phyloP scores from a whole-genome alignment of 1,140 invertebrate genomes.

The Pseudomyrmex sp. region DNA sequence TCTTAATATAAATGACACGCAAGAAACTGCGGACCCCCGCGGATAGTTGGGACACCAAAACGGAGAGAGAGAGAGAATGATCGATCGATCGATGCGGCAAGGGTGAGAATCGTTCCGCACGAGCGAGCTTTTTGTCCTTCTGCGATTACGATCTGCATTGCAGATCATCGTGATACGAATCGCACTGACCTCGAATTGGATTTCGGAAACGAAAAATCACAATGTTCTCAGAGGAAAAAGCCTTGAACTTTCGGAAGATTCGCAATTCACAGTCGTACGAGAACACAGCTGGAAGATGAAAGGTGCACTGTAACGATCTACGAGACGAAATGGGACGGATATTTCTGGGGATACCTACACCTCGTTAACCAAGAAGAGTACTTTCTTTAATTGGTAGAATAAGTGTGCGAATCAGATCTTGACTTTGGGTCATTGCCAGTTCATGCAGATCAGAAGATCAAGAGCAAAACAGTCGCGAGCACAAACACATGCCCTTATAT shows the following conservation, averaged over 20 bases:
- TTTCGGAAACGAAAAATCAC: conserved; percentile 55
- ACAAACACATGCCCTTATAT: conserved; percentile 21
- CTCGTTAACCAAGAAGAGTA: conserved; percentile 18
- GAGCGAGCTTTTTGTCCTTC: conserved; percentile 35
- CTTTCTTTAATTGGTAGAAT: conserved; percentile 32
- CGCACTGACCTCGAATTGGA: conserved; percentile 29
- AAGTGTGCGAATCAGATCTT: conserved; percentile 38
- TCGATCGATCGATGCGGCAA: conserved; percentile 14
- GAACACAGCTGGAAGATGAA: conserved; percentile 23
- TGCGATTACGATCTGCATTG: conserved; percentile 47
- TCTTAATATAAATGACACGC: conserved; percentile 8
- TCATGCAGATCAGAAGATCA: conserved; percentile 32
- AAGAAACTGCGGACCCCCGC: conserved; percentile 18
- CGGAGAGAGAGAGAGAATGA: conserved; percentile 12
- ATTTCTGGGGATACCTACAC: conserved; percentile 21
- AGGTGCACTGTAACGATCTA: conserved; percentile 11
- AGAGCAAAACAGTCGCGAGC: conserved; percentile 30
- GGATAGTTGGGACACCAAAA: not conserved
- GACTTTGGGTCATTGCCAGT: conserved; percentile 41
- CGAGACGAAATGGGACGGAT: conserved; percentile 39
- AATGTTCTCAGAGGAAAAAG: conserved; percentile 20
- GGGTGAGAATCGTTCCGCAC: conserved; percentile 37
- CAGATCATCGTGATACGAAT: conserved; percentile 65
- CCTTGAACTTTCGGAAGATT: conserved; percentile 58
- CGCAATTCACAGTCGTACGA: conserved; percentile 19